Percentiles rank a stretch among this genome's conserved stretches.
Conservation (phyloP, 2,797 vertebrate genomes). For the Echeneis naucrates region DNA sequence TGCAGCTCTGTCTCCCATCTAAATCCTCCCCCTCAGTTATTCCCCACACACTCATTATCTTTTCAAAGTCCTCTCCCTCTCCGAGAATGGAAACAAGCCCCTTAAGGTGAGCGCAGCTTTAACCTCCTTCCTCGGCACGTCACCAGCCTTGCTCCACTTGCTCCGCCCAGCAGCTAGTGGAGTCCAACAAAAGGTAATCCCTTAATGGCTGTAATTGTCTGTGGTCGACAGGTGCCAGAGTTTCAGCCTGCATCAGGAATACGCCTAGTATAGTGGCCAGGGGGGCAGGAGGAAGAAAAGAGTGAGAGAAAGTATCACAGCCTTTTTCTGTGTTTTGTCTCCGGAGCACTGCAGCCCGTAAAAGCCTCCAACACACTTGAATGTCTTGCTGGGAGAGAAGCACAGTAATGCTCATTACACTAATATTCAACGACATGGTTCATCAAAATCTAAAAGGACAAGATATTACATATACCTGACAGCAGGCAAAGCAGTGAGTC, state of each 20-base stretch:
- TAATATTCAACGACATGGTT: neutral
- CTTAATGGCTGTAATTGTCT: conserved; percentile 73
- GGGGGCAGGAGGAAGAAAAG: conserved; percentile 17
- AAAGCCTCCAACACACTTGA: neutral
- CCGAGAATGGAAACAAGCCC: conserved; percentile 67
- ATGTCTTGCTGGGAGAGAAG: neutral
- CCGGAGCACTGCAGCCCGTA: neutral
- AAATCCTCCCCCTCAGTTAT: conserved; percentile 35
- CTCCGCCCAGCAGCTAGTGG: conserved; percentile 53
- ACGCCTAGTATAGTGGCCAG: conserved; percentile 12
- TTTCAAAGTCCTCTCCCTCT: conserved; percentile 51
- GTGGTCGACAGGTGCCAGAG: conserved; percentile 66
- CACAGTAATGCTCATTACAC: neutral
- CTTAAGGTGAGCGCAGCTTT: conserved; percentile 63
- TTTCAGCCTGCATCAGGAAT: conserved; percentile 31
- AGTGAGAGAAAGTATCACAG: neutral
- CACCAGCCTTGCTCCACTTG: conserved; percentile 31
- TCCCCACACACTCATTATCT: conserved; percentile 47
- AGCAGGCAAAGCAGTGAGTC: conserved; percentile 2
- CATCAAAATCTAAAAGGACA: neutral
- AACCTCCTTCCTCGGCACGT: conserved; percentile 42
- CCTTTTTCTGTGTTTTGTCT: conserved; percentile 1
- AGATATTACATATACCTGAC: neutral
- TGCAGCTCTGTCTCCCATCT: conserved; percentile 4
- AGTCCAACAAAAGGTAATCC: conserved; percentile 71